These are phyloP conservation scores for Python bivittatus DNA, from an alignment of 2,113 vertebrate species.

Conservation along the genomic window DNA sequence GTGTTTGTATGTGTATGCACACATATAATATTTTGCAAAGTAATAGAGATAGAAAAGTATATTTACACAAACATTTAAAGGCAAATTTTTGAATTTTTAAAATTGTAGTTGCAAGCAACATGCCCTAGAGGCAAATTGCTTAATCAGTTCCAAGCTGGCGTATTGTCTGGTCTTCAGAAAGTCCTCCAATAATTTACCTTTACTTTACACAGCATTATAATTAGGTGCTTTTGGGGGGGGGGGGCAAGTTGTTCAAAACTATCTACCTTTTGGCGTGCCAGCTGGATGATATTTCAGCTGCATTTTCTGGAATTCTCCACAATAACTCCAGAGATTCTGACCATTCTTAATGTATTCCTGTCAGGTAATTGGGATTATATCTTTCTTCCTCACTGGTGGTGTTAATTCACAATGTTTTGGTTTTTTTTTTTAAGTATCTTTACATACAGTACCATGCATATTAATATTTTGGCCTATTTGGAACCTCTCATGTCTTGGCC, in stretches of 20 bases:
- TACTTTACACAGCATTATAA: neutral
- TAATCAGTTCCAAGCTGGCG: neutral
- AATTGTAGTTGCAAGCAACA: too few relatives aligned
- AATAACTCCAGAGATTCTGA: neutral
- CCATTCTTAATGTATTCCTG: neutral
- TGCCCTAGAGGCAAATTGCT: neutral
- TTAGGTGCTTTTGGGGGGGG: too few relatives aligned
- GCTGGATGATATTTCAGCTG: neutral
- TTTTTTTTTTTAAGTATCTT: too few relatives aligned
- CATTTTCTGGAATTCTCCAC: neutral
- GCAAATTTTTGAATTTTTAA: too few relatives aligned
- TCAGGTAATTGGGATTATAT: neutral
- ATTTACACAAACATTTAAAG: too few relatives aligned
- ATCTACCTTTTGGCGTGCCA: neutral
- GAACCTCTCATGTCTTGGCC: neutral
- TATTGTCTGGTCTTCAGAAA: neutral
- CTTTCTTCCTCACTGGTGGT: neutral
- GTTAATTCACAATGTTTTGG: too few relatives aligned
- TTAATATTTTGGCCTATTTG: neutral
- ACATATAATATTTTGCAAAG: too few relatives aligned
- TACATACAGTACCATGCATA: neutral
- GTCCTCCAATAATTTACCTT: neutral
- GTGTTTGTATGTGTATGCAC: too few relatives aligned
- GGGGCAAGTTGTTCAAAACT: neutral
- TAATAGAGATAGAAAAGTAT: too few relatives aligned